Percentiles rank a stretch among this genome's conserved stretches.
These are phyloP conservation scores for Saxicola maurus DNA, from an alignment of 2,797 vertebrate genomes.

Conservation along the genomic window DNA sequence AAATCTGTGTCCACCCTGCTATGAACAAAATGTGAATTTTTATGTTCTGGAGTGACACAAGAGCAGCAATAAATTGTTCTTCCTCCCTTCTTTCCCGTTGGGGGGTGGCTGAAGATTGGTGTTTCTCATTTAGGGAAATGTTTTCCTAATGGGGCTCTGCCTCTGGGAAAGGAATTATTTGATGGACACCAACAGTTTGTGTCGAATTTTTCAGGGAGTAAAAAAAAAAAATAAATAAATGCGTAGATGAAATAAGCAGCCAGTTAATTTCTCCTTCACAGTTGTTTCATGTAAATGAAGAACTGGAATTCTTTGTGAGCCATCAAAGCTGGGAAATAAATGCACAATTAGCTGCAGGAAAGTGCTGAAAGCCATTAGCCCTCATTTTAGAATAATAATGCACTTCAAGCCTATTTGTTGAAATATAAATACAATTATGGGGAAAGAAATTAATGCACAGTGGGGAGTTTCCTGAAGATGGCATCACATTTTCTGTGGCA, in stretches of 20 bases:
- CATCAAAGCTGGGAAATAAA: conserved; percentile 46
- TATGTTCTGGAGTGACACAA: background rate
- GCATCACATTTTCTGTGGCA: background rate
- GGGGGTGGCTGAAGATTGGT: background rate
- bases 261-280: conserved; percentile 44
- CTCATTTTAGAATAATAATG: conserved; percentile 51
- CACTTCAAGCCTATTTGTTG: conserved; percentile 49
- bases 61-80: background rate
- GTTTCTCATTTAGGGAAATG: background rate
- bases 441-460: conserved; percentile 34
- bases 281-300: conserved; percentile 39
- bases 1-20: background rate
- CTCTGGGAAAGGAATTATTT: background rate
- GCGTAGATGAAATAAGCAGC: conserved; percentile 5
- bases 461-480: conserved; percentile 12
- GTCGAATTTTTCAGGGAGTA: background rate
- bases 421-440: conserved; percentile 61
- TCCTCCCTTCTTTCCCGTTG: background rate
- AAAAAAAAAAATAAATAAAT: background rate
- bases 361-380: conserved; percentile 47
- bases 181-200: background rate
- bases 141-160: background rate
- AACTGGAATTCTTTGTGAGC: conserved; percentile 8
- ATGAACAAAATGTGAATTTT: background rate
- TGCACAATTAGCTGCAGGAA: conserved; percentile 27